phyloP scores from a whole-genome alignment of 2,888 invertebrate genomes.

The Clepsis dumicolana region DNA sequence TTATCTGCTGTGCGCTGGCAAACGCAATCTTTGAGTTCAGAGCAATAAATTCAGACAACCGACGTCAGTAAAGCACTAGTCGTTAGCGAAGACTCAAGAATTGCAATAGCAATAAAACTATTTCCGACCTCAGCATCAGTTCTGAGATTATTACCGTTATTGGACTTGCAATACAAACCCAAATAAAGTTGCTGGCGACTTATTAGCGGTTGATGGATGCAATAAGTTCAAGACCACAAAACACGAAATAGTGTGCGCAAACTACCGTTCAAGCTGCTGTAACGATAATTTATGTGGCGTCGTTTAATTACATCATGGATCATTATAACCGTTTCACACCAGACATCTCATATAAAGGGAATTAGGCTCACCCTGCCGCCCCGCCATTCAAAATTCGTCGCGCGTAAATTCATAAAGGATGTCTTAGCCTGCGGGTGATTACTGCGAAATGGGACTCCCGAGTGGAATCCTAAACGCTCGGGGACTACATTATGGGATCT shows the following conservation, averaged over 20 bases:
- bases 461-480: constrained; percentile 27
- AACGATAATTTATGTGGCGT: not conserved
- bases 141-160: too few species aligned
- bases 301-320: constrained; percentile 13
- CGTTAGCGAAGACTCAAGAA: not conserved
- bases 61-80: not conserved
- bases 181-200: not conserved
- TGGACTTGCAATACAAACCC: not conserved
- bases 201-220: not conserved
- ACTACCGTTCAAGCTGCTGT: not conserved
- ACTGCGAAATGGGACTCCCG: constrained; percentile 20
- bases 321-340: not conserved
- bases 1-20: not conserved
- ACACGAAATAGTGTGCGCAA: not conserved
- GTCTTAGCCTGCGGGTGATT: constrained; percentile 19
- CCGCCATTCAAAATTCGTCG: constrained; percentile 17
- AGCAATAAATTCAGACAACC: too few species aligned
- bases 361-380: constrained; percentile 13
- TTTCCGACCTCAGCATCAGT: too few species aligned
- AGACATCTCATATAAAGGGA: constrained; percentile 1
- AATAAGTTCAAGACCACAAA: not conserved
- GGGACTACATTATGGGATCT: constrained; percentile 4
- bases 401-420: constrained; percentile 29
- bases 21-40: too few species aligned
- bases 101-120: not conserved